Conservation (phyloP, 2,113 vertebrate genomes). For the Tichodroma muraria region DNA sequence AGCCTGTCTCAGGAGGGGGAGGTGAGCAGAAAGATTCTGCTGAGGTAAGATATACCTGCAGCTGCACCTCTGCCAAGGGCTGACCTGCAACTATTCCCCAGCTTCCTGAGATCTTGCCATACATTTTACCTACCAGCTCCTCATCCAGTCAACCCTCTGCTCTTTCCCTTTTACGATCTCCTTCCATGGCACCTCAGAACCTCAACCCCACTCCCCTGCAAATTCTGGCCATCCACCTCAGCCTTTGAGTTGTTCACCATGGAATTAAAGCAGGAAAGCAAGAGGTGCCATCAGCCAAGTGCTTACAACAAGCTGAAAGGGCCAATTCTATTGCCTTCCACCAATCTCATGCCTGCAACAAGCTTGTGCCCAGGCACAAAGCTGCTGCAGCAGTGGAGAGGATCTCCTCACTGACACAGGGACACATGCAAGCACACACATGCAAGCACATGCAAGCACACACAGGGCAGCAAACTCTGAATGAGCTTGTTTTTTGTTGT, state of each 20-base stretch:
- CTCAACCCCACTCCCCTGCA: accelerated
- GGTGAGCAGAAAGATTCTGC: not conserved
- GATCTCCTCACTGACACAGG: not conserved
- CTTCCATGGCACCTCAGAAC: not conserved
- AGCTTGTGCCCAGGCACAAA: not conserved
- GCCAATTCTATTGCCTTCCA: not conserved
- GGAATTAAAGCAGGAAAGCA: not conserved
- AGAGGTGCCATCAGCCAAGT: not conserved
- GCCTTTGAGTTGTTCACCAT: not conserved
- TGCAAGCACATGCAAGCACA: not conserved
- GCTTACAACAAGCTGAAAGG: not conserved
- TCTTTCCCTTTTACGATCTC: not conserved
- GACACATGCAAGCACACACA: too few species aligned
- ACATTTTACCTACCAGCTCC: not conserved
- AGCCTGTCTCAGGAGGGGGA: not conserved
- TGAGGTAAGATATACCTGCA: not conserved
- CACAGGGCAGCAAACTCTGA: not conserved
- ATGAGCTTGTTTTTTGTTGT: not conserved
- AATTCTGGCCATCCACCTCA: not conserved
- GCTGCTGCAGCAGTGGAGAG: not conserved
- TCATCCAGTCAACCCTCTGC: not conserved
- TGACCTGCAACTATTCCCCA: not conserved
- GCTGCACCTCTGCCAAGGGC: not conserved
- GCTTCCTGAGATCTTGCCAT: accelerated
- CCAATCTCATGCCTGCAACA: not conserved